phyloP scores from a whole-genome alignment of 2,797 vertebrate genomes.

The Semotilus atromaculatus region DNA sequence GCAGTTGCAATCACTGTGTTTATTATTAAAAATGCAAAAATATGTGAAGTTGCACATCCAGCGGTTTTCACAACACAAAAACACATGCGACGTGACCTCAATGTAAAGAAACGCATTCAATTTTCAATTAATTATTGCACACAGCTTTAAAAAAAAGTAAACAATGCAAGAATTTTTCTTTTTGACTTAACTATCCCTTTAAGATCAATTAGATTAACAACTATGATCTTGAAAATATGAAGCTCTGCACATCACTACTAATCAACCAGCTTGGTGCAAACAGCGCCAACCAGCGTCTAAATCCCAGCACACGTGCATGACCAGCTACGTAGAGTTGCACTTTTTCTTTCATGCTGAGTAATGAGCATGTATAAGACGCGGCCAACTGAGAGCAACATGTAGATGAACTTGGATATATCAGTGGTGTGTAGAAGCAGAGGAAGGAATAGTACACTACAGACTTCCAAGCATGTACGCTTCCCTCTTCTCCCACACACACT shows the following conservation, averaged over 20 bases:
- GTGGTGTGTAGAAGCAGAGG: constrained; percentile 56
- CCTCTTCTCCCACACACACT: constrained; percentile 68
- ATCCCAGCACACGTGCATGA: background rate
- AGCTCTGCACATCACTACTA: background rate
- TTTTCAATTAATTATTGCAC: too few relatives aligned
- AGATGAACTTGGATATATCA: constrained; percentile 53
- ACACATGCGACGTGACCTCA: background rate
- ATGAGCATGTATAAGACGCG: constrained; percentile 1
- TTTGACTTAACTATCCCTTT: background rate
- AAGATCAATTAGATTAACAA: background rate
- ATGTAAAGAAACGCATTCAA: background rate
- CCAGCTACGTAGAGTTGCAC: background rate
- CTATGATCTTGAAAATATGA: background rate
- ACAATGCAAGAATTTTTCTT: background rate
- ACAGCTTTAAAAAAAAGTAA: background rate
- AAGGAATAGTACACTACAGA: constrained; percentile 62
- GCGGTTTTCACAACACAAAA: background rate
- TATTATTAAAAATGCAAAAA: background rate
- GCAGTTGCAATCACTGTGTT: background rate
- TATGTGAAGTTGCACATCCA: background rate
- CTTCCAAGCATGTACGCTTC: constrained; percentile 55
- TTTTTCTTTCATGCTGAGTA: constrained; percentile 26
- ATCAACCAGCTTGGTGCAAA: background rate
- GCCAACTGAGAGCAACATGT: constrained; percentile 15
- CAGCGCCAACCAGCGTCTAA: background rate